Evolutionary conservation across 1,140 invertebrate genomes (phyloP), one percentile per base, ranked within the genome.

Genomic region (Drosophila eugracilis): DNA sequence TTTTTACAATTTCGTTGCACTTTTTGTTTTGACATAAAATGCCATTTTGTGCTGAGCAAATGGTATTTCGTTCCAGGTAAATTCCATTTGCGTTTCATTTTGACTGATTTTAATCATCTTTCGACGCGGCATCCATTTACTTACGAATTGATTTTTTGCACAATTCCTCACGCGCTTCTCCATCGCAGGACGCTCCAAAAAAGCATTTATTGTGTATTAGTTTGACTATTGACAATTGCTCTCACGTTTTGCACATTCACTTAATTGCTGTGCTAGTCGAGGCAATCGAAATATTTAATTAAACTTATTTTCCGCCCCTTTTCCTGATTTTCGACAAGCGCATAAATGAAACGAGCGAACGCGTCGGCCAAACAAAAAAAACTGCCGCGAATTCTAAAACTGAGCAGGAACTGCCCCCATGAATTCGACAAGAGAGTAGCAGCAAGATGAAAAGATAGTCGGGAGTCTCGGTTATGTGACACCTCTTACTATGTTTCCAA

Each of bases 61-160:
- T 58, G 44, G 26, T 45, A 36, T 69, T 39, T 19, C 30, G 19
- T 55, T 36, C 4, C 22, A 24, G 19, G 42, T 32, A 26, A 32
- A 32, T 32, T 50, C 39, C 24, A 42, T 17, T 12, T 4, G 28
- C 19, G 6, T 67, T 50, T 54, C 37, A 37, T 14, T 21, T 58
- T 28, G n/a, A 12, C 53, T 59, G 22, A 15, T 34, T 55, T 22
- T 14, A 28, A 14, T 17, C 15, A 39, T 9, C 10, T 15, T 54
- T 28, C 52, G 32, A 9, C 59, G 53, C 44, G 47, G 6, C 36
- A 59, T 26, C 47, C 26, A 14, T 45, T 41, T 78, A 84, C 79
- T 84, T 83, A 83, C 79, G 75, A 69, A 83, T 83, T 83, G 79
- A 83, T 83, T 83, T 83, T 83, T 81, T 63, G 78, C 78, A 84